A percentile compares a stretch with the other conserved stretches of the same genome.
These are phyloP conservation scores for Cephus rjabovi DNA, from an alignment of 2,888 invertebrate genomes.

Conservation along the genomic window DNA sequence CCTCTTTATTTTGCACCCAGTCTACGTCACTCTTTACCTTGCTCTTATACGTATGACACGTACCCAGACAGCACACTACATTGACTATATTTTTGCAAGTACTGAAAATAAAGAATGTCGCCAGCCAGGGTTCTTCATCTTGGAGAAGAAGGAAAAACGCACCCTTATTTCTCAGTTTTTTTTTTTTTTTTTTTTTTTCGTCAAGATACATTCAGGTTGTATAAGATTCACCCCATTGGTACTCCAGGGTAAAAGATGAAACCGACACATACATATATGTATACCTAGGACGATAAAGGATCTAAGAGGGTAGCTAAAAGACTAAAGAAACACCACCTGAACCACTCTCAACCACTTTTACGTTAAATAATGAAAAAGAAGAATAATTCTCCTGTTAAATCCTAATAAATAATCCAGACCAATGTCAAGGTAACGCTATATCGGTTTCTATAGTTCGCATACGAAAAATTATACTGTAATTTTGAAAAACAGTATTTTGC, in stretches of 20 bases:
- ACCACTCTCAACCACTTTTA: not conserved
- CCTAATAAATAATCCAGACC: not conserved
- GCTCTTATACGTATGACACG: not conserved
- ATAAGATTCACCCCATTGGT: not conserved
- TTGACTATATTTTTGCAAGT: not conserved
- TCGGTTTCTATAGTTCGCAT: not conserved
- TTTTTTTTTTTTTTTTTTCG: no score
- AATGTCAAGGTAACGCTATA: not conserved
- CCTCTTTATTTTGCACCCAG: slow-evolving; percentile 17
- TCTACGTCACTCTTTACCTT: not conserved
- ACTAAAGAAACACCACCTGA: not conserved
- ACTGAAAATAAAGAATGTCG: not conserved
- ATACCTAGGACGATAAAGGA: not conserved
- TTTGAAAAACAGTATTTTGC: no score
- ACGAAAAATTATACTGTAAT: no score
- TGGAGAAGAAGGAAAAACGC: not conserved
- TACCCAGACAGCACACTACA: not conserved
- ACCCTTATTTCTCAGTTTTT: not conserved
- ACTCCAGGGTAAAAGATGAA: not conserved
- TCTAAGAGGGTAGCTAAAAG: not conserved
- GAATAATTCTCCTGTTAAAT: not conserved
- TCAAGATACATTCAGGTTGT: not conserved
- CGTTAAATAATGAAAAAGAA: not conserved
- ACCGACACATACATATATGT: not conserved
- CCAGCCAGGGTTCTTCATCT: not conserved